phyloP scores from a whole-genome alignment of 2,797 vertebrate species.

The Enteromius unitaeniatus region DNA sequence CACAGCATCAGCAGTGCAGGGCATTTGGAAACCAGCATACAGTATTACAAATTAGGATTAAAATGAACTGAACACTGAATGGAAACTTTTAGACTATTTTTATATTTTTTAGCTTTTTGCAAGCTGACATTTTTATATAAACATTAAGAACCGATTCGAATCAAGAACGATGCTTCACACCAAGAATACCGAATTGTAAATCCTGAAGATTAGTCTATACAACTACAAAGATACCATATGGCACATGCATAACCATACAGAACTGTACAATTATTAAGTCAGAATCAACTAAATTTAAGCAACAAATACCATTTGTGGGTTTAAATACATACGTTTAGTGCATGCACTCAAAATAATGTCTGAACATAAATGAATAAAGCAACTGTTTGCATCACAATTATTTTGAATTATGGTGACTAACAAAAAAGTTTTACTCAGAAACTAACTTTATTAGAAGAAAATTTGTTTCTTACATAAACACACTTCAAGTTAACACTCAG shows the following conservation, averaged over 20 bases:
- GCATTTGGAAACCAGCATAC: background rate
- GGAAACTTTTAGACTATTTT: background rate
- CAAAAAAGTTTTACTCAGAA: background rate
- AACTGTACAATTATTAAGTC: background rate
- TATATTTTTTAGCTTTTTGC: background rate
- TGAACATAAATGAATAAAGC: no score
- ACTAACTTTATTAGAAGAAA: background rate
- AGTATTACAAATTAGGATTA: background rate
- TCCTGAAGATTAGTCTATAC: background rate
- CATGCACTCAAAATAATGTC: no score
- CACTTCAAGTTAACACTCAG: background rate
- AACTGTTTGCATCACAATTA: no score
- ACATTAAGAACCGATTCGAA: background rate
- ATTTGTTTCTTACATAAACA: no score
- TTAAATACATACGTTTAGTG: no score
- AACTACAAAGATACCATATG: background rate
- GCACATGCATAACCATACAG: background rate
- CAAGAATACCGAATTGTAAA: background rate
- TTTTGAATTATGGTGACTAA: background rate
- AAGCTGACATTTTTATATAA: background rate
- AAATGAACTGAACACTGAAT: background rate
- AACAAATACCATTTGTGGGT: no score
- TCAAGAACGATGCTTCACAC: background rate
- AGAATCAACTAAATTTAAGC: background rate
- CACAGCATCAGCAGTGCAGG: constrained; percentile 17